These are phyloP conservation scores for Eristalinus aeneus DNA, from an alignment of 2,888 invertebrate genomes.

Conservation along the genomic window DNA sequence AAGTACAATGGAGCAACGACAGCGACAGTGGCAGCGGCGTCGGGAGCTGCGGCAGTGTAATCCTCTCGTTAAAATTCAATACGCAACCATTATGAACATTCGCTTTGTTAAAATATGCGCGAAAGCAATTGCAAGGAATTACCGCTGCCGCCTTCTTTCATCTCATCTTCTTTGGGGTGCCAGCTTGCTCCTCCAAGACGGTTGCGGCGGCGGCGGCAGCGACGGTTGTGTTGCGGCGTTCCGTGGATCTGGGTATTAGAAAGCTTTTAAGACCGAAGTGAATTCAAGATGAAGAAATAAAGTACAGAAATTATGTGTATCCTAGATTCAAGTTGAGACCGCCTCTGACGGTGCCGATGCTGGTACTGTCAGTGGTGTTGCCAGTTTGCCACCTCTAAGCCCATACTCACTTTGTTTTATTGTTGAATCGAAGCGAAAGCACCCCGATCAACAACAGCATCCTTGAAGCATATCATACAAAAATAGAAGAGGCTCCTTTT, in stretches of 20 bases:
- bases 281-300: conserved; percentile 70
- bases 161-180: not conserved
- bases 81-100: conserved; percentile 70
- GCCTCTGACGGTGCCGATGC: not conserved
- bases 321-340: conserved; percentile 48
- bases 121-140: conserved; percentile 69
- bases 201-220: too few relatives aligned
- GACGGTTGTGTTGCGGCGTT: too few relatives aligned
- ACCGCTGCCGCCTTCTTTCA: conserved; percentile 43
- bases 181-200: conserved; percentile 13
- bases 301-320: conserved; percentile 69
- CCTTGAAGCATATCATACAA: conserved; percentile 65
- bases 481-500: conserved; percentile 58
- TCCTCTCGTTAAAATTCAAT: conserved; percentile 70
- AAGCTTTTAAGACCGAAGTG: conserved; percentile 69
- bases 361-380: not conserved
- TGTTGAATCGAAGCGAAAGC: conserved; percentile 67
- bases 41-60: conserved; percentile 42
- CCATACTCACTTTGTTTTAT: conserved; percentile 62
- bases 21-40: too few relatives aligned
- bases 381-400: not conserved
- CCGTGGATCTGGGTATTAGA: conserved; percentile 56
- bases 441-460: conserved; percentile 66
- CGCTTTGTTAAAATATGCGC: conserved; percentile 71
- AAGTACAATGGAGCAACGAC: not conserved